Conservation (phyloP, 2,113 vertebrate genomes). For the Hemibates koningsi region DNA sequence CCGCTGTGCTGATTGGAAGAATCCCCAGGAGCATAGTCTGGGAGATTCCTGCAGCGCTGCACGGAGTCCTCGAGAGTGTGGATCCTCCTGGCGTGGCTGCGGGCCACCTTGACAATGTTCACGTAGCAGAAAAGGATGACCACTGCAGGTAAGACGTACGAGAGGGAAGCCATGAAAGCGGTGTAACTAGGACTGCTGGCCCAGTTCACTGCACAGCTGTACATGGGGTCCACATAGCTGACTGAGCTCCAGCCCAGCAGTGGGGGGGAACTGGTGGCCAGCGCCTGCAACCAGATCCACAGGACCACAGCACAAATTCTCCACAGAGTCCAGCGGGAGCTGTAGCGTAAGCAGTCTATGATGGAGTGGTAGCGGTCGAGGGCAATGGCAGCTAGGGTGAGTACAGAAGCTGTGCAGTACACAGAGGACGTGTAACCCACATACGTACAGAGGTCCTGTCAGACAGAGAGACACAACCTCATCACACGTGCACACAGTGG, state of each 20-base stretch:
- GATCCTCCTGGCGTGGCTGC: conserved; percentile 72
- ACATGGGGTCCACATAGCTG: conserved; percentile 67
- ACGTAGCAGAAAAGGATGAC: conserved; percentile 78
- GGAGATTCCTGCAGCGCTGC: conserved; percentile 46
- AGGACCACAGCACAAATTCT: conserved; percentile 62
- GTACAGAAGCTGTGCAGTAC: conserved; percentile 76
- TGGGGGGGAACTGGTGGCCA: conserved; percentile 72
- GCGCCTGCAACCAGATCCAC: conserved; percentile 80
- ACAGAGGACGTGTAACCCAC: conserved; percentile 79
- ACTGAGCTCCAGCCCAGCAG: conserved; percentile 75
- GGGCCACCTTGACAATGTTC: conserved; percentile 73
- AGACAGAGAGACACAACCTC: background rate
- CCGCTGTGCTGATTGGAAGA: background rate
- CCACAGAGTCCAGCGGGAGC: conserved; percentile 71
- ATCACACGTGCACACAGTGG: background rate
- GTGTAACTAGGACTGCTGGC: conserved; percentile 73
- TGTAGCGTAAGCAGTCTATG: conserved; percentile 75
- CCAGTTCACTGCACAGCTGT: conserved; percentile 72
- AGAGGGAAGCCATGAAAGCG: conserved; percentile 52
- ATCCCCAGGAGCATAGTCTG: background rate
- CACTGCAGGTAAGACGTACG: conserved; percentile 67
- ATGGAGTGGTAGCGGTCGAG: conserved; percentile 79
- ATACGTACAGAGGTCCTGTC: conserved; percentile 71
- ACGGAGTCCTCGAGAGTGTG: conserved; percentile 72
- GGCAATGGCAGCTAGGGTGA: conserved; percentile 76